phyloP scores from a whole-genome alignment of 2,113 vertebrate species.

The Saccopteryx bilineata region DNA sequence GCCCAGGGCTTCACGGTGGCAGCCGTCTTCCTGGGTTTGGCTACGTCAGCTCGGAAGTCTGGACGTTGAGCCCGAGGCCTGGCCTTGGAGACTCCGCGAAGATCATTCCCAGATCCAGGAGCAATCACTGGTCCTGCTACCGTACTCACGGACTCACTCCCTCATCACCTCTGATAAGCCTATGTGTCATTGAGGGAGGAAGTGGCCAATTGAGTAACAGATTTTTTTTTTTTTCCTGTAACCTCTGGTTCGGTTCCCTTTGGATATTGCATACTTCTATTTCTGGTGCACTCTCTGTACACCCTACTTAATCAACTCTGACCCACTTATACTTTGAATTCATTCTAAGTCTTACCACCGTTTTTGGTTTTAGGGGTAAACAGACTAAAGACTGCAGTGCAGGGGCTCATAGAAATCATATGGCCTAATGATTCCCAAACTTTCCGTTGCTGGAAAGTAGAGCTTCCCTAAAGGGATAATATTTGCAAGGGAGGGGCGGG shows the following conservation, averaged over 20 bases:
- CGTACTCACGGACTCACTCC: fast-evolving
- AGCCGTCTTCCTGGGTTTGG: constrained; percentile 92
- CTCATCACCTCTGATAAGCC: background rate
- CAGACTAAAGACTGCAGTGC: too few relatives aligned
- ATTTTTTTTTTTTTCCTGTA: background rate
- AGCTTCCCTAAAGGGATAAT: too few relatives aligned
- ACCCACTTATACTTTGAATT: background rate
- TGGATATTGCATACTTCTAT: background rate
- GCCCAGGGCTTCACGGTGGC: constrained; percentile 95
- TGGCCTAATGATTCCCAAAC: too few relatives aligned
- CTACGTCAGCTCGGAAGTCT: constrained; percentile 88
- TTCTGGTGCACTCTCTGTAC: background rate
- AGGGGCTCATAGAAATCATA: too few relatives aligned
- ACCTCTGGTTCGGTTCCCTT: background rate
- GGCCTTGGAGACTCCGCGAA: background rate
- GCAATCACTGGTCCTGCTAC: background rate
- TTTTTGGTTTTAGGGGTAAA: too few relatives aligned
- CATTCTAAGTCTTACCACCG: too few relatives aligned
- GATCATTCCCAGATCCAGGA: background rate
- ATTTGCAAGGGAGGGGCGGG: too few relatives aligned
- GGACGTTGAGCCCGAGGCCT: constrained; percentile 81
- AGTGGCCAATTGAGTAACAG: background rate
- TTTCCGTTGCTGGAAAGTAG: too few relatives aligned
- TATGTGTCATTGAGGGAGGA: background rate
- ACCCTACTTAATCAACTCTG: constrained; percentile 72